Conservation (phyloP, 2,113 vertebrate species). For the Tetraodon nigroviridis region DNA sequence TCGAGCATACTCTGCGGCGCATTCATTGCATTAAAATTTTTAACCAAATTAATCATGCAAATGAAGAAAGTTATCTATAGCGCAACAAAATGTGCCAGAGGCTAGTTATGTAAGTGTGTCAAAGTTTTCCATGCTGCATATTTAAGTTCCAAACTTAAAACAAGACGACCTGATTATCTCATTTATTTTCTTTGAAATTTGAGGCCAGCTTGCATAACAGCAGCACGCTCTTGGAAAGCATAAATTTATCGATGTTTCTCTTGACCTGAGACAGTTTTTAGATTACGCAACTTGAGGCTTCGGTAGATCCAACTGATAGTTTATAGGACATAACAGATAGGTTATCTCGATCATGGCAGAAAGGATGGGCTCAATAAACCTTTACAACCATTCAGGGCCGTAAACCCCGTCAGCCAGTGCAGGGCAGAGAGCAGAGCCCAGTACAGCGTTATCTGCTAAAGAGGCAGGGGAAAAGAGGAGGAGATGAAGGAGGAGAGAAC, state of each 20-base stretch:
- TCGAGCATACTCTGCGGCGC: too few species aligned
- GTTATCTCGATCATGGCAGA: slow-evolving; percentile 4
- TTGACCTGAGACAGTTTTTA: slow-evolving; percentile 13
- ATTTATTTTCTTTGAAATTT: slow-evolving; percentile 20
- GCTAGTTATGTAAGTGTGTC: slow-evolving; percentile 28
- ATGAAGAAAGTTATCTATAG: slow-evolving; percentile 10
- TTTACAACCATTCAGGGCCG: slow-evolving; percentile 8
- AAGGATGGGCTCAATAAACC: neutral
- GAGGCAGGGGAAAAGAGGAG: slow-evolving; percentile 23
- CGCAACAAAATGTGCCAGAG: slow-evolving; percentile 12
- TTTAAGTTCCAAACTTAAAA: slow-evolving; percentile 17
- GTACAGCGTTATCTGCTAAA: slow-evolving; percentile 28
- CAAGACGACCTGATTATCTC: too few species aligned
- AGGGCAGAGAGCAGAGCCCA: slow-evolving; percentile 23
- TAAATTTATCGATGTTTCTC: slow-evolving; percentile 18
- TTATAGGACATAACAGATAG: neutral
- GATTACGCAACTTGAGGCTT: slow-evolving; percentile 17
- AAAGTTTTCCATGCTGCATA: slow-evolving; percentile 8
- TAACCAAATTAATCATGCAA: too few species aligned
- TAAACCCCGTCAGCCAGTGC: slow-evolving; percentile 32
- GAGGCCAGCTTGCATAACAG: slow-evolving; percentile 32
- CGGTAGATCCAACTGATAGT: slow-evolving; percentile 8
- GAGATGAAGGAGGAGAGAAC: neutral
- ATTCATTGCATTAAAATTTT: too few species aligned
- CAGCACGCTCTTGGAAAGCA: slow-evolving; percentile 21